phyloP scores from a whole-genome alignment of 1,140 invertebrate genomes.

The Dysdera silvatica region DNA sequence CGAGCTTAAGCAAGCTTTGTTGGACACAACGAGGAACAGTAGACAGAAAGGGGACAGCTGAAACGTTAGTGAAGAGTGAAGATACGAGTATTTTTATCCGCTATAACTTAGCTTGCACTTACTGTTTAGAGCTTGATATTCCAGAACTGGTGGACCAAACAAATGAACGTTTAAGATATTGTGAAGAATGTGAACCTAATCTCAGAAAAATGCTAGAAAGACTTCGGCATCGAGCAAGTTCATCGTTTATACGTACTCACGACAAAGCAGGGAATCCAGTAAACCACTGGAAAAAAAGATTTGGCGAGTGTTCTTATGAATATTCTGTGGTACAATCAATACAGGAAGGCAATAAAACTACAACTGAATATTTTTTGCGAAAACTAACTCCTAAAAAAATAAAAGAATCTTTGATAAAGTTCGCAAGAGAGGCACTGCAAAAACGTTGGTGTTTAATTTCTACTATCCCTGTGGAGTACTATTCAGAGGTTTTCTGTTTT shows the following conservation, averaged over 20 bases:
- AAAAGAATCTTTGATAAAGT: slow-evolving; percentile 6
- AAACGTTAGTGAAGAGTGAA: slow-evolving; percentile 7
- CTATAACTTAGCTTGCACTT: slow-evolving; percentile 8
- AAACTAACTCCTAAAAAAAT: not conserved
- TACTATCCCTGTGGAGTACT: slow-evolving; percentile 13
- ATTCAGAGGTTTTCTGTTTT: slow-evolving; percentile 19
- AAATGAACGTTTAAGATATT: not conserved
- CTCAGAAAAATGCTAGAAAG: not conserved
- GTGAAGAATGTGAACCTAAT: not conserved
- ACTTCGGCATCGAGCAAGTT: not conserved
- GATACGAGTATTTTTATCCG: not conserved
- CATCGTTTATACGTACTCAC: not conserved
- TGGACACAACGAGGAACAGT: slow-evolving; percentile 9
- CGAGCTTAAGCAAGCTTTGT: not conserved
- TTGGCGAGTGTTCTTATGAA: not conserved
- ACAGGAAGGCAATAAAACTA: slow-evolving; percentile 4
- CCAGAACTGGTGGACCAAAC: not conserved
- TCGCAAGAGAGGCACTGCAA: slow-evolving; percentile 4
- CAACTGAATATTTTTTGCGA: slow-evolving; percentile 8
- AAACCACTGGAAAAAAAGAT: not conserved
- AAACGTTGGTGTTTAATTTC: not conserved
- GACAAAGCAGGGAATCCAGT: not conserved
- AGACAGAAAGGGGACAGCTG: slow-evolving; percentile 3
- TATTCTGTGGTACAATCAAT: slow-evolving; percentile 6
- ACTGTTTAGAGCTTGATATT: slow-evolving; percentile 9